phyloP scores from a whole-genome alignment of 2,797 vertebrate genomes.

The Sebastolobus alascanus region DNA sequence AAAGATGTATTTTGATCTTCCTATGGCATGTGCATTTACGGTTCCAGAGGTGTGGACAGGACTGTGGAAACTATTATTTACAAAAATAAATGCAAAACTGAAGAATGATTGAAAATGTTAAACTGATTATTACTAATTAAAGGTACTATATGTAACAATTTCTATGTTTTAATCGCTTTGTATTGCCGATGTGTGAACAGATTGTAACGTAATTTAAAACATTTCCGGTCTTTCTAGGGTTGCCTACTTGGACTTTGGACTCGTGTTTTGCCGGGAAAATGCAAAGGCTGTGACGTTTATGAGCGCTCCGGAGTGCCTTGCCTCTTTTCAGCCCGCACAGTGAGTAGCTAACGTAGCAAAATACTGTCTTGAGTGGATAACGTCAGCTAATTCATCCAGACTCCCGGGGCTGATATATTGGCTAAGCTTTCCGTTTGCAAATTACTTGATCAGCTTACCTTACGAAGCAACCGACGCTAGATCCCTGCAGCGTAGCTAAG shows the following conservation, averaged over 20 bases:
- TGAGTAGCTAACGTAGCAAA: not conserved
- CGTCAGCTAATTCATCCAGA: not conserved
- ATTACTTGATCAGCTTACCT: not conserved
- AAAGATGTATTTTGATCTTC: not conserved
- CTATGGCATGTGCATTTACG: not conserved
- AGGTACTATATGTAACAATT: not conserved
- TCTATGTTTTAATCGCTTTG: not conserved
- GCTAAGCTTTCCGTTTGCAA: not conserved
- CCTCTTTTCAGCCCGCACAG: not conserved
- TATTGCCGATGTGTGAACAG: not conserved
- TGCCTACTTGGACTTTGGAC: not conserved
- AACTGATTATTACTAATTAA: not conserved
- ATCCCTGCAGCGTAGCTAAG: not conserved
- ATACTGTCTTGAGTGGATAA: not conserved
- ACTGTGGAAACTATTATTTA: not conserved
- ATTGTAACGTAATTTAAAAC: not conserved
- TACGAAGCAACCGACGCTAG: not conserved
- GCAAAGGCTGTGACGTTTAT: not conserved
- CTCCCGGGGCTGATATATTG: not conserved
- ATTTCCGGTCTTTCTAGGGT: not conserved
- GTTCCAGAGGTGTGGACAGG: not conserved
- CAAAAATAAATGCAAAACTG: not conserved
- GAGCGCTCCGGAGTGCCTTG: too few species aligned
- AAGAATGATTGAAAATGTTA: not conserved
- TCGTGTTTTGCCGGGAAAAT: not conserved